Evolutionary conservation across 1,140 invertebrate species (phyloP), one percentile per base, ranked within the genome.

Genomic region (Armadillidium nasatum): DNA sequence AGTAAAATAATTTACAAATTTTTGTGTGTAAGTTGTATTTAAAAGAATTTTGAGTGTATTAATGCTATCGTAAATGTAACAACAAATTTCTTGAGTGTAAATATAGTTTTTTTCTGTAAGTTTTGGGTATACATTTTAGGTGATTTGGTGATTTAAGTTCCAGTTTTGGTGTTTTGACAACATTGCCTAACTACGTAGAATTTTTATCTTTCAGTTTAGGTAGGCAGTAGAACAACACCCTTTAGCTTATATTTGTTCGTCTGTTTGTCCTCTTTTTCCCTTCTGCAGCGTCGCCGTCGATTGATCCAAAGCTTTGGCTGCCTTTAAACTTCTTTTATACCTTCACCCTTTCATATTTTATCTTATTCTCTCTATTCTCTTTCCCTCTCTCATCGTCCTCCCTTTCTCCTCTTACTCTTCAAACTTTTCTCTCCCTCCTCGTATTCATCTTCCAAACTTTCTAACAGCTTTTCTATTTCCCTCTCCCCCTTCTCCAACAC

Each of bases 381-480:
- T 7, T 60, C 50, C 7, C 7, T 4, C 50, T 60, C 50, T 19
- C 50, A 3, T 60, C 50, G 11, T 19, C 11, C 19, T 15, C 19
- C n/a, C 50, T 15, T 60, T 19, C 19, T 60, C 50, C 50, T 15
- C 11, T 4, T 19, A 15, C 19, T 60, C 50, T 60, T 15, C 11
- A 13, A 60, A 19, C 50, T 60, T 60, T 60, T 60, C 50, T 15
- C 50, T 60, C 50, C 50, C 50, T 60, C 19, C 50, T 60, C 50
- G 50, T 60, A 60, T 60, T 60, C 50, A 60, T 60, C 50, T 60
- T 60, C 50, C 50, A 60, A n/a, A 60, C 50, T 60, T 60, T 60
- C 50, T 60, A 60, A 60, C 50, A 60, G 50, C 50, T 60, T 60
- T 60, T 60, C 50, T 60, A 15, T 60, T 19, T 60, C 50, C 15